phyloP scores from a whole-genome alignment of 2,113 vertebrate species.

The Pandion haliaetus region DNA sequence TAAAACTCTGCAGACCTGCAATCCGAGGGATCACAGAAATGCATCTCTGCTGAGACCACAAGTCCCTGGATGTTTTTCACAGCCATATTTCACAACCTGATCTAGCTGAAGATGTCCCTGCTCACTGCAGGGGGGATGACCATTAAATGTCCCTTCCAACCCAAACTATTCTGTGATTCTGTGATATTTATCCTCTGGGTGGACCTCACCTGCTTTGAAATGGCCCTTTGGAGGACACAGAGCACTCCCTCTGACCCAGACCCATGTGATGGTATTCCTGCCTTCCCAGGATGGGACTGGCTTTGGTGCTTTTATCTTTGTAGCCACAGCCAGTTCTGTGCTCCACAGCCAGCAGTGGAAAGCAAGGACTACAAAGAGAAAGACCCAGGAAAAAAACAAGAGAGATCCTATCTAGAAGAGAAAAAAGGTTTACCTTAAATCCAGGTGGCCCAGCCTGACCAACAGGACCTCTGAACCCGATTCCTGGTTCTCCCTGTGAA shows the following conservation, averaged over 20 bases:
- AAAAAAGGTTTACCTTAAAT: constrained; percentile 73
- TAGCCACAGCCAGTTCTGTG: background rate
- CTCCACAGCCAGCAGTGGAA: background rate
- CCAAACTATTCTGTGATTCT: background rate
- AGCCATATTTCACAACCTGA: background rate
- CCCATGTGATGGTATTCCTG: background rate
- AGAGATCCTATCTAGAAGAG: background rate
- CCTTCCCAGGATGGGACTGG: background rate
- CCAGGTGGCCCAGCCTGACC: constrained; percentile 87
- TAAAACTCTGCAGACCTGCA: background rate
- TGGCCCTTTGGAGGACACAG: background rate
- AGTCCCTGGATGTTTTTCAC: background rate
- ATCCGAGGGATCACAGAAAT: background rate
- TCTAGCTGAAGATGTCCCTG: background rate
- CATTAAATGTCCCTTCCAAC: background rate
- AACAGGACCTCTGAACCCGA: constrained; percentile 82
- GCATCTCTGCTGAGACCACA: background rate
- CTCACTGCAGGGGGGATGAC: background rate
- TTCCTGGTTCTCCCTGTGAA: constrained; percentile 84
- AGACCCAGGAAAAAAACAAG: background rate
- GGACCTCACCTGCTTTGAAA: background rate
- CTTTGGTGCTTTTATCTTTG: background rate
- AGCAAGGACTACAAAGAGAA: background rate
- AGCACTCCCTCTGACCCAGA: background rate
- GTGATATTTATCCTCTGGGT: background rate